Evolutionary conservation across 2,797 vertebrate genomes (phyloP).

Genomic region (Acrocephalus scirpaceus): DNA sequence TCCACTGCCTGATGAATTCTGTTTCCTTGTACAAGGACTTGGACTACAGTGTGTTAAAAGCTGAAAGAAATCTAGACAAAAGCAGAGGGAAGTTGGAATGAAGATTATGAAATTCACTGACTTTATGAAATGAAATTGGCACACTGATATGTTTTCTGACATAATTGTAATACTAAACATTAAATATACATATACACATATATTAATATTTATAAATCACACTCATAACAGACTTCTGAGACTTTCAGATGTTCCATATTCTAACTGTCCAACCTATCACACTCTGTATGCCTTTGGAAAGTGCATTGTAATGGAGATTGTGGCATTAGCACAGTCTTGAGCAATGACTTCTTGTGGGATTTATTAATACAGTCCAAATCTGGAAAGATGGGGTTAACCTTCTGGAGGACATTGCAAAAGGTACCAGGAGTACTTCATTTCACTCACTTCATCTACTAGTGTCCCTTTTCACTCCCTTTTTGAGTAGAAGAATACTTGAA

Average conservation of each 20-base stretch:
- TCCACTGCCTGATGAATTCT: neutral
- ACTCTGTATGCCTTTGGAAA: neutral
- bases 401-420: neutral
- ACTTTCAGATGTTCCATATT: neutral
- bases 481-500: neutral
- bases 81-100: neutral
- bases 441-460: neutral
- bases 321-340: neutral
- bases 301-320: neutral
- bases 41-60: neutral
- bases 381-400: neutral
- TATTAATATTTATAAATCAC: neutral
- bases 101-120: neutral
- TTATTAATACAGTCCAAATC: neutral
- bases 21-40: neutral
- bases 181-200: no score
- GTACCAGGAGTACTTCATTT: neutral
- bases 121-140: conserved; percentile 23
- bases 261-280: neutral
- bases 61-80: neutral
- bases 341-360: neutral
- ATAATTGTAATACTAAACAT: neutral
- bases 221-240: neutral
- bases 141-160: neutral
- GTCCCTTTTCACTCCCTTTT: neutral